These are phyloP conservation scores for Limnephilus rhombicus DNA, from an alignment of 2,888 invertebrate species.

Conservation along the genomic window DNA sequence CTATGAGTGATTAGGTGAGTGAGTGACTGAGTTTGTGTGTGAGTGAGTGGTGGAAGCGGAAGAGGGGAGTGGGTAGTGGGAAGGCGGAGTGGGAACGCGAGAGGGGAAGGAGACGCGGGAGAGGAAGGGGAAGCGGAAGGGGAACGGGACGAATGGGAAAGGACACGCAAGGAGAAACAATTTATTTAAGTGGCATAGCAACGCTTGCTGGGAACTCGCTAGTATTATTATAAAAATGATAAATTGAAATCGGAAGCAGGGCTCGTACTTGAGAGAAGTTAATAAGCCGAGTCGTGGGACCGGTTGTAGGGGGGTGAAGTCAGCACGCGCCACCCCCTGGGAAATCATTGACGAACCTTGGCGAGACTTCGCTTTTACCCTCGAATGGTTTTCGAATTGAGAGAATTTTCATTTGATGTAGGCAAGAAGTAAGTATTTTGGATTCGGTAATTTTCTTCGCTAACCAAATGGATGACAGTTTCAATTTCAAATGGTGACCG, in stretches of 20 bases:
- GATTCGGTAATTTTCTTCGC: not conserved
- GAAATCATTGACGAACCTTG: slow-evolving; percentile 24
- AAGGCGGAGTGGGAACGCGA: too few species aligned
- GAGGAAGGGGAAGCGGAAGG: too few species aligned
- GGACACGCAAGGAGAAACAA: too few species aligned
- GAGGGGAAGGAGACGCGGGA: too few species aligned
- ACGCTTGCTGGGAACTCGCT: too few species aligned
- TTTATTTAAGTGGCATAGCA: too few species aligned
- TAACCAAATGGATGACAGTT: not conserved
- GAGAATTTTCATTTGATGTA: too few species aligned
- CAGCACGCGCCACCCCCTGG: not conserved
- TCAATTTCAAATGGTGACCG: not conserved
- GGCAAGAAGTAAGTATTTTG: not conserved
- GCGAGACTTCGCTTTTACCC: not conserved
- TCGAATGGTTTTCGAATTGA: not conserved
- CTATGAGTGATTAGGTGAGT: too few species aligned
- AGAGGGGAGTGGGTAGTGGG: too few species aligned
- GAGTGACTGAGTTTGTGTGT: too few species aligned
- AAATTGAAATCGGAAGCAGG: not conserved
- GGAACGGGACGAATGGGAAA: too few species aligned
- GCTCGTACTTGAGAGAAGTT: not conserved
- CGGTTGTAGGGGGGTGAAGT: slow-evolving; percentile 17
- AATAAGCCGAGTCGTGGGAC: not conserved
- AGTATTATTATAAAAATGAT: not conserved
- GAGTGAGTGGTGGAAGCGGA: too few species aligned